A percentile compares a stretch with the other conserved stretches of the same genome.
phyloP scores from a whole-genome alignment of 2,797 vertebrate species.

The Platalea minor region DNA sequence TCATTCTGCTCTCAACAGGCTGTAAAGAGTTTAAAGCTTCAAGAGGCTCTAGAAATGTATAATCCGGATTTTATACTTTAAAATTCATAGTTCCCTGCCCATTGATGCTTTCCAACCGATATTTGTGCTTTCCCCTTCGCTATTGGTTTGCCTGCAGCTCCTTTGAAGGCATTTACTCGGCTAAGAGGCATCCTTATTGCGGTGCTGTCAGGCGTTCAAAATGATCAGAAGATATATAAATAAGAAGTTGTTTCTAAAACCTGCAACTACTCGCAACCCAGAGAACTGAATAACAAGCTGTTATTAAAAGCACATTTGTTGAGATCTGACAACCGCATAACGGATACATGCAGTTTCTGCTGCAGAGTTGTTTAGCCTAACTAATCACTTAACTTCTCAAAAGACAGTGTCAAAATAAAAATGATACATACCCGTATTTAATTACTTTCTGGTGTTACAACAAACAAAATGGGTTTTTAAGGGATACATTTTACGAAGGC shows the following conservation, averaged over 20 bases:
- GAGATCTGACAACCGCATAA: background rate
- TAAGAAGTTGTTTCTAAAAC: constrained; percentile 10
- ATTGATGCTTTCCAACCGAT: background rate
- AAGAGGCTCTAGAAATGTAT: constrained; percentile 6
- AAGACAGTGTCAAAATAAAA: constrained; percentile 8
- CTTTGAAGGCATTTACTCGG: background rate
- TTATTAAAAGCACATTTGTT: constrained; percentile 6
- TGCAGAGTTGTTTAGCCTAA: background rate
- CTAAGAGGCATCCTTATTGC: background rate
- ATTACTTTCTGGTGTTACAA: background rate
- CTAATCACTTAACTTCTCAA: background rate
- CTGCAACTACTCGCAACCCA: background rate
- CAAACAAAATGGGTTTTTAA: background rate
- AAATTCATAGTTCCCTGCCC: background rate
- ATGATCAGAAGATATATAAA: constrained; percentile 1
- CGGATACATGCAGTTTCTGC: background rate
- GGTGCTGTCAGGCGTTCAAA: background rate
- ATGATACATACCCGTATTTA: background rate
- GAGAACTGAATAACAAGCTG: background rate
- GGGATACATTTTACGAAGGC: background rate
- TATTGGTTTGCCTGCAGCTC: background rate
- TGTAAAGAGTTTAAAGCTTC: constrained; percentile 45
- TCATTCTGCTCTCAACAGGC: constrained; percentile 46
- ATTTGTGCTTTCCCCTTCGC: background rate
- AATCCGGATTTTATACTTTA: background rate